Conservation (phyloP, 2,797 vertebrate genomes). For the Semotilus atromaculatus region DNA sequence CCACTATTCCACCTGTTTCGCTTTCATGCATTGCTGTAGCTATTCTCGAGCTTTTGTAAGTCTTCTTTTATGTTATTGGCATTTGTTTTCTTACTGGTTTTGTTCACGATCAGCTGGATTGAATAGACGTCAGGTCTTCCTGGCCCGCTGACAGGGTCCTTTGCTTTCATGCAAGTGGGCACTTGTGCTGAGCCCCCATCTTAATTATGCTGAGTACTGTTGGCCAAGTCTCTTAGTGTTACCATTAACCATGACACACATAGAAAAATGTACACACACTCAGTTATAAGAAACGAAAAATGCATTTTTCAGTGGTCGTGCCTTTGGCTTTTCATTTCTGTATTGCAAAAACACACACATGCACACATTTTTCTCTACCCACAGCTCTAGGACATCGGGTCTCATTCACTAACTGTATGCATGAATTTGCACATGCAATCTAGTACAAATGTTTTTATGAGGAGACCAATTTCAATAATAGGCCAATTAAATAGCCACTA, state of each 20-base stretch:
- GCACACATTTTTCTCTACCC: neutral
- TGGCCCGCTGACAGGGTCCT: conserved; percentile 7
- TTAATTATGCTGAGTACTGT: conserved; percentile 64
- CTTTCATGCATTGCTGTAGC: conserved; percentile 44
- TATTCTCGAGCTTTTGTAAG: conserved; percentile 48
- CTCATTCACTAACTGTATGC: neutral
- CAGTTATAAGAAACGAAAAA: neutral
- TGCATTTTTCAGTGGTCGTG: neutral
- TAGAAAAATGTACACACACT: neutral
- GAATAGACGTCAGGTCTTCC: conserved; percentile 14
- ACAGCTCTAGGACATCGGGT: neutral
- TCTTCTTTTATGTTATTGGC: neutral
- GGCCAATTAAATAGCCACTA: neutral
- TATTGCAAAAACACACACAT: neutral
- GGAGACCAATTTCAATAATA: neutral
- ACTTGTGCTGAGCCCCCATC: conserved; percentile 68
- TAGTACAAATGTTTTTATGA: neutral
- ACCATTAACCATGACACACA: conserved; percentile 51
- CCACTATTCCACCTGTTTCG: conserved; percentile 42
- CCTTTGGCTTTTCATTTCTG: neutral
- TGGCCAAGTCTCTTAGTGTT: conserved; percentile 57
- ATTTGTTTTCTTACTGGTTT: neutral
- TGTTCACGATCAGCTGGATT: conserved; percentile 6
- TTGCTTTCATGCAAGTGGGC: conserved; percentile 51
- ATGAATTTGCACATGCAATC: neutral